These are phyloP conservation scores for Nephotettix cincticeps DNA, from an alignment of 1,140 invertebrate species.

Conservation along the genomic window DNA sequence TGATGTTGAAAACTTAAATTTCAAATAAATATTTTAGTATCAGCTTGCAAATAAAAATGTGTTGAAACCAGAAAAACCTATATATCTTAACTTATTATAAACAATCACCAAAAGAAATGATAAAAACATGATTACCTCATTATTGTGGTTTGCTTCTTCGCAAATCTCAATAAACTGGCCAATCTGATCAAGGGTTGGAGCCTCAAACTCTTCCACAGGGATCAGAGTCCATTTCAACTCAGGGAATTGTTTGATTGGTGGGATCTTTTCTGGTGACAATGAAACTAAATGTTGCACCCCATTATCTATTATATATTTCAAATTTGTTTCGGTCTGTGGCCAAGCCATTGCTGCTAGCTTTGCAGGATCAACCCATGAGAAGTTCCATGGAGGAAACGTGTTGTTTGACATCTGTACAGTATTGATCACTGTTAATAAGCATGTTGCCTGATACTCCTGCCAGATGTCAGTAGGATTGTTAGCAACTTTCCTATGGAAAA, in stretches of 20 bases:
- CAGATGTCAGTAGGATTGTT: too few relatives aligned
- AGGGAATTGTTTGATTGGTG: constrained; percentile 48
- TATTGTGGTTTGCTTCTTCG: constrained; percentile 49
- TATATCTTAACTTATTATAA: background rate
- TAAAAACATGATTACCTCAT: constrained; percentile 47
- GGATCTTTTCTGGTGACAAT: constrained; percentile 61
- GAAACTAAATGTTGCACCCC: constrained; percentile 57
- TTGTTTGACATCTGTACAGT: constrained; percentile 4
- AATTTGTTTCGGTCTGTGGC: constrained; percentile 56
- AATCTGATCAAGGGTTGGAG: constrained; percentile 64
- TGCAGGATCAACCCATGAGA: constrained; percentile 59
- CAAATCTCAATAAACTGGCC: constrained; percentile 66
- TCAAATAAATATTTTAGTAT: background rate
- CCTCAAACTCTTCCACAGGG: constrained; percentile 62
- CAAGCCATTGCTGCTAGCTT: constrained; percentile 63
- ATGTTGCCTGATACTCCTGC: too few relatives aligned
- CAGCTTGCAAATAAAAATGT: background rate
- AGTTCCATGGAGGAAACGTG: constrained; percentile 53
- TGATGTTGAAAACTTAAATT: background rate
- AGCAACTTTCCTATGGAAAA: too few relatives aligned
- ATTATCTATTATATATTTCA: constrained; percentile 57
- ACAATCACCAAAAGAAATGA: background rate
- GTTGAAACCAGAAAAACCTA: too few relatives aligned
- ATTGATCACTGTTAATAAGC: too few relatives aligned
- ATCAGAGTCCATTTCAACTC: constrained; percentile 59